These are phyloP conservation scores for Drosophila prostipennis DNA, from an alignment of 2,888 invertebrate genomes.

Conservation along the genomic window DNA sequence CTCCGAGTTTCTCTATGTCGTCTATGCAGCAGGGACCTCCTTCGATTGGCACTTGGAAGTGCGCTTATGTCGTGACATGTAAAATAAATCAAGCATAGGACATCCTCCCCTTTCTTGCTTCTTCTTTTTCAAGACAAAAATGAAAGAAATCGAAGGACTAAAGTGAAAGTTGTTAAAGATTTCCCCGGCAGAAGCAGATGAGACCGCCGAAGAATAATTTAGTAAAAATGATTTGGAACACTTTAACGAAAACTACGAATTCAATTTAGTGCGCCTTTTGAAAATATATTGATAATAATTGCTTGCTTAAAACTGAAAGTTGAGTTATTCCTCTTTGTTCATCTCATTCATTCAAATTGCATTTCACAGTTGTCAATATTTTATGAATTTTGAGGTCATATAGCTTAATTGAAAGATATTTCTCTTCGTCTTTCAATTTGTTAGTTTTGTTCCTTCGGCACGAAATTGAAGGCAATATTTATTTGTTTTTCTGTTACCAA, in stretches of 20 bases:
- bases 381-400: background rate
- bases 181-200: slow-evolving; percentile 9
- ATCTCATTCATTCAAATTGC: background rate
- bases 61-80: slow-evolving; percentile 78
- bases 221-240: background rate
- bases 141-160: slow-evolving; percentile 10
- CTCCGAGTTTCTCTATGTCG: background rate
- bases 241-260: background rate
- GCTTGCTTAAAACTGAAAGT: too few species aligned
- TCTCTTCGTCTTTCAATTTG: background rate
- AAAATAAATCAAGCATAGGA: slow-evolving; percentile 73
- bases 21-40: slow-evolving; percentile 4
- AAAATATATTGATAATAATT: background rate
- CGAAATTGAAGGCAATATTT: too few species aligned
- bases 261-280: too few species aligned
- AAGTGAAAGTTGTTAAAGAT: slow-evolving; percentile 32
- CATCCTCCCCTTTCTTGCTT: slow-evolving; percentile 10
- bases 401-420: background rate
- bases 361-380: background rate
- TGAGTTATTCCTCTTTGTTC: background rate
- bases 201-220: slow-evolving; percentile 1
- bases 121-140: slow-evolving; percentile 39
- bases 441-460: too few species aligned
- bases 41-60: slow-evolving; percentile 63
- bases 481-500: too few species aligned